Base-by-base conservation (phyloP, 2,113 vertebrate genomes). In the Hippocampus zosterae region DNA sequence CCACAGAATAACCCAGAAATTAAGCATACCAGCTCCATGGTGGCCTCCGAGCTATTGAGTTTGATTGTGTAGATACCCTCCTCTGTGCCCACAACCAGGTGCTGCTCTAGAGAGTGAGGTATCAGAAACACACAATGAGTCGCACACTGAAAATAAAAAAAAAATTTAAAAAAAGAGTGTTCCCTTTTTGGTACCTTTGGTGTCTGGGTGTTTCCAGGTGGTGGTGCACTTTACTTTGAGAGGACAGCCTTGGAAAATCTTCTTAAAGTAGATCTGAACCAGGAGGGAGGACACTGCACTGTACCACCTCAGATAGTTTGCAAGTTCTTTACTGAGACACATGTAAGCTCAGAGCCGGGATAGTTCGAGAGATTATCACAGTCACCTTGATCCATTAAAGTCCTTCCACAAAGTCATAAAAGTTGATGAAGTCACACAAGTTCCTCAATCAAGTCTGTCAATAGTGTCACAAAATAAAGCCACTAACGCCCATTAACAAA, bases 361-460 rank as follows among this genome's bases (percentile, higher is more conserved):
- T 87, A 88, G 94, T 94, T 95, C 94, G 95, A 37, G 94, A 94
- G 87, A 94, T 94, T 94, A 94, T 96, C 94, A 95, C 94, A 94
- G 94, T 96, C 0, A 5, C 0, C n/a, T 0, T 9, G 27, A 11
- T 57, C 55, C 55, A 13, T 57, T 57, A 25, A 55, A 55, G 21
- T 55, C 52, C 52, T 9, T 55, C 19, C 19, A 55, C 19, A 55
- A 55, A 23, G 52, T n/a, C 21, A 21, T 16, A 19, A 52, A 10
- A 52, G 48, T 52, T 6, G 5, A 52, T 8, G 21, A n/a, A 6
- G 19, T 53, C 19, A 53, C 21, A 9, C 2, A 21, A 53, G 4
- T 8, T n/a, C 19, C 6, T 53, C 3, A 1, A 15, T 48, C 13
- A 18, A 27, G n/a, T 57, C 12, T 1, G 3, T 27, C 25, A 13